Evolutionary conservation across 2,113 vertebrate species (phyloP), one percentile per base, ranked within the genome.

Genomic region (Barnardius zonarius): DNA sequence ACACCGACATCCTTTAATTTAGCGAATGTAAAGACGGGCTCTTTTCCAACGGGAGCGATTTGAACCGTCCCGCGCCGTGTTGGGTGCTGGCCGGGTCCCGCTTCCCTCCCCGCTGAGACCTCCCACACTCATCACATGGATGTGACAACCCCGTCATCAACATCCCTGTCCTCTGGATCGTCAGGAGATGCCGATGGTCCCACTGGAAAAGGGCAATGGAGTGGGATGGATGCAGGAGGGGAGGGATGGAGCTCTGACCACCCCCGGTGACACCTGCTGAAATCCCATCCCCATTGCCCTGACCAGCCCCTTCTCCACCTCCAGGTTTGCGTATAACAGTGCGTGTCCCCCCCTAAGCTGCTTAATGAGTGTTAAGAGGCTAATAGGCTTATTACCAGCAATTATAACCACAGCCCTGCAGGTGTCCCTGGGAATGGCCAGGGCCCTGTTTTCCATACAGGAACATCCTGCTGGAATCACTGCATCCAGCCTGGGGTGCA

Each of bases 291-390:
- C 68, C 68, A 81, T 20, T 52, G 61, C 86, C 91, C 94, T 48
- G 94, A 14, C 91, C 28, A 89, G 89, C 76, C 31, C 77, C 88
- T 78, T 15, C 61, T 54, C 64, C 35, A 16, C 94, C 92, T 51
- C 68, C 5, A 3, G 91, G 73, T 55, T 86, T 96, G 92, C 83
- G 92, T 93, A 66, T 30, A 69, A 88, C 1, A 55, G 46, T 10
- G 76, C 37, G 55, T 79, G 83, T 92, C 37, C 52, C 78, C 74
- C 74, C 91, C 27, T 96, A 94, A 96, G 95, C 94, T 10, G 94
- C 94, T 96, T 97, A 95, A 95, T 68, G 95, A 95, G 93, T 80
- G 89, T 89, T 97, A 95, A 97, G 94, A 73, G 57, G 94, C 91
- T 97, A 88, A 95, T 28, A 52, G 89, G 96, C 89, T 96, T 92